Conservation (phyloP, 1,140 invertebrate genomes). For the Dinoponera quadriceps region DNA sequence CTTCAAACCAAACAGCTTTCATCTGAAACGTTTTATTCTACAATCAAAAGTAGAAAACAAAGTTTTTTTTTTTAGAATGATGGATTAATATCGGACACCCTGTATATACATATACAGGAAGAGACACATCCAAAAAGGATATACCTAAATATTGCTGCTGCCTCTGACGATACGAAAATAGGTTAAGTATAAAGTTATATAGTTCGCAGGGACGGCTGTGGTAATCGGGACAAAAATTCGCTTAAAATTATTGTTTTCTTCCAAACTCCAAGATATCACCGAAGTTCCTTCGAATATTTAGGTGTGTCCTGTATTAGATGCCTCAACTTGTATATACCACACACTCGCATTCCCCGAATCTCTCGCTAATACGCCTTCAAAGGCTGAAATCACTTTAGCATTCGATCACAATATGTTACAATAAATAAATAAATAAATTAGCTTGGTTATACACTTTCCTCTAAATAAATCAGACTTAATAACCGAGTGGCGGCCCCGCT, state of each 20-base stretch:
- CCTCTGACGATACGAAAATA: conserved; percentile 5
- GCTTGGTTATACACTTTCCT: conserved; percentile 4
- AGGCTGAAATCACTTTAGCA: conserved; percentile 32
- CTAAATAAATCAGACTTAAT: conserved; percentile 55
- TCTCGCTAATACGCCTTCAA: conserved; percentile 14
- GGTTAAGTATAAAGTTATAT: neutral
- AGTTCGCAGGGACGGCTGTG: neutral
- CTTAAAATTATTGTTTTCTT: neutral
- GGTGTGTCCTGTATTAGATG: conserved; percentile 21
- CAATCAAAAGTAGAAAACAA: too few species aligned
- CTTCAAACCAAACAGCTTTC: too few species aligned
- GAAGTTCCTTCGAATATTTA: conserved; percentile 1
- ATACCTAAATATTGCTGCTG: neutral
- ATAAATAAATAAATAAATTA: conserved; percentile 73
- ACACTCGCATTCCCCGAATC: conserved; percentile 28
- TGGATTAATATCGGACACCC: too few species aligned
- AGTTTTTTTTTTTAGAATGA: too few species aligned
- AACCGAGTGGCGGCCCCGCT: neutral
- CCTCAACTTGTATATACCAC: conserved; percentile 46
- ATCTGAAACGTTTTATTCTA: too few species aligned
- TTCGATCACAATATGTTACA: conserved; percentile 5
- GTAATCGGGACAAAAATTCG: conserved; percentile 9
- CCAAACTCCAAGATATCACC: conserved; percentile 7
- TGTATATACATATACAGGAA: conserved; percentile 26
- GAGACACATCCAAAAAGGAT: conserved; percentile 29